These are phyloP conservation scores for Eumacrocentrus americanus DNA, from an alignment of 2,888 invertebrate species.

Conservation along the genomic window DNA sequence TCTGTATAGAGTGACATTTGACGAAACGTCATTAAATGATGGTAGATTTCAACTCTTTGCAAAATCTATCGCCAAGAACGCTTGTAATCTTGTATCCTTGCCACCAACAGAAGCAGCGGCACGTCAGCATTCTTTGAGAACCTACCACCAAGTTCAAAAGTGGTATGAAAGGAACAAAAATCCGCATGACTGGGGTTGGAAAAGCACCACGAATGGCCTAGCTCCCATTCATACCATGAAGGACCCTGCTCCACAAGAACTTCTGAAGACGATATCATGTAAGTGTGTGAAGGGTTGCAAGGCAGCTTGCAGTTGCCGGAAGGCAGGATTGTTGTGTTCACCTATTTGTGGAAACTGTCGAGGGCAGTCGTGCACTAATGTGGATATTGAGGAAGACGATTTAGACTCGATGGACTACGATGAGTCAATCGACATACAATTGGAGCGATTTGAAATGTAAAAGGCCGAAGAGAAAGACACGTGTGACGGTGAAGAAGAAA, in stretches of 20 bases:
- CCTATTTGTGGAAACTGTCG: constrained; percentile 43
- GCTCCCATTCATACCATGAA: constrained; percentile 33
- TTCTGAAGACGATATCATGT: constrained; percentile 44
- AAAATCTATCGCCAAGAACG: too few relatives aligned
- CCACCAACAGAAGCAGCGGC: constrained; percentile 40
- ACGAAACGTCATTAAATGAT: too few relatives aligned
- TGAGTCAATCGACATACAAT: too few relatives aligned
- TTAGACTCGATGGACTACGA: too few relatives aligned
- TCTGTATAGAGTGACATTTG: too few relatives aligned
- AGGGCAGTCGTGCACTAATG: constrained; percentile 38
- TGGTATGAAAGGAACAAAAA: constrained; percentile 40
- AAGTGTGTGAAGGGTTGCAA: constrained; percentile 43
- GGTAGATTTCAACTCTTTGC: too few relatives aligned
- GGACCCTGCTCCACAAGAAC: constrained; percentile 41
- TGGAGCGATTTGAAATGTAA: too few relatives aligned
- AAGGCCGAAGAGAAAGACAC: too few relatives aligned
- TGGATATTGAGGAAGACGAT: too few relatives aligned
- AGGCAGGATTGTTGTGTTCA: constrained; percentile 42
- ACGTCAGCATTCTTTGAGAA: constrained; percentile 43
- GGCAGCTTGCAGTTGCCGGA: constrained; percentile 43
- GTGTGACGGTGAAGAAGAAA: too few relatives aligned
- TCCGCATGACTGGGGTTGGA: constrained; percentile 45
- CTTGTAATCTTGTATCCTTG: constrained; percentile 39
- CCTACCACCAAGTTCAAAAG: constrained; percentile 44
- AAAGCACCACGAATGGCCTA: constrained; percentile 35